Conservation (phyloP, 2,797 vertebrate species). For the Melanotaenia maccullochi region DNA sequence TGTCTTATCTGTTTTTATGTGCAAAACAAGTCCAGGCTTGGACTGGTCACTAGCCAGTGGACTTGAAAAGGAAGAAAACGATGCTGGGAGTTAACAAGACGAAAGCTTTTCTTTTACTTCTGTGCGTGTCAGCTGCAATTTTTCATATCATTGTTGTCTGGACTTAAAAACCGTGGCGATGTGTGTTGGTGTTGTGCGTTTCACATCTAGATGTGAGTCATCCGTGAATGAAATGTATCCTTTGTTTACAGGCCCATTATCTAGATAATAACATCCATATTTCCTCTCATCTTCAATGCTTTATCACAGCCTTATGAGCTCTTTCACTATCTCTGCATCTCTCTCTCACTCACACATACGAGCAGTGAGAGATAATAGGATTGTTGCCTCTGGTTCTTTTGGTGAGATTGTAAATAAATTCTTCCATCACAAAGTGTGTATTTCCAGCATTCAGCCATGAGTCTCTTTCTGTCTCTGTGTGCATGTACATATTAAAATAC, state of each 20-base stretch:
- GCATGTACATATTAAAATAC: conserved; percentile 14
- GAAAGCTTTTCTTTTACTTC: conserved; percentile 31
- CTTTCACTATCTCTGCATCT: conserved; percentile 31
- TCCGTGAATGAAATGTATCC: conserved; percentile 75
- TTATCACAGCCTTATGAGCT: conserved; percentile 67
- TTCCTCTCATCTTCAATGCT: conserved; percentile 71
- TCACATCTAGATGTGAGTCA: conserved; percentile 44
- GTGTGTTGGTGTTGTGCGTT: conserved; percentile 5
- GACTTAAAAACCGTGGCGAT: conserved; percentile 17
- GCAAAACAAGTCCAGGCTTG: conserved; percentile 36
- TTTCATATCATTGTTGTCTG: conserved; percentile 33
- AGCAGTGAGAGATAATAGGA: conserved; percentile 57
- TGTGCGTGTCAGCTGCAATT: conserved; percentile 35
- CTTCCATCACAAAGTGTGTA: conserved; percentile 41
- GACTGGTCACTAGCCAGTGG: conserved; percentile 34
- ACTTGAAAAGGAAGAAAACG: conserved; percentile 11
- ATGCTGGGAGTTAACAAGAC: conserved; percentile 15
- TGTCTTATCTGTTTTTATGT: conserved; percentile 24
- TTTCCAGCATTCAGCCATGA: conserved; percentile 11
- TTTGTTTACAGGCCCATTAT: conserved; percentile 79
- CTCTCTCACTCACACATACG: conserved; percentile 21
- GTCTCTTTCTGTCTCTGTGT: conserved; percentile 5
- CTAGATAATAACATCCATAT: conserved; percentile 79
- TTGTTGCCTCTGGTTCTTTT: conserved; percentile 68
- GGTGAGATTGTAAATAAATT: conserved; percentile 62